A percentile compares a stretch with the other conserved stretches of the same genome.
Evolutionary conservation across 2,797 vertebrate genomes (phyloP).

Genomic region (Crenichthys baileyi): DNA sequence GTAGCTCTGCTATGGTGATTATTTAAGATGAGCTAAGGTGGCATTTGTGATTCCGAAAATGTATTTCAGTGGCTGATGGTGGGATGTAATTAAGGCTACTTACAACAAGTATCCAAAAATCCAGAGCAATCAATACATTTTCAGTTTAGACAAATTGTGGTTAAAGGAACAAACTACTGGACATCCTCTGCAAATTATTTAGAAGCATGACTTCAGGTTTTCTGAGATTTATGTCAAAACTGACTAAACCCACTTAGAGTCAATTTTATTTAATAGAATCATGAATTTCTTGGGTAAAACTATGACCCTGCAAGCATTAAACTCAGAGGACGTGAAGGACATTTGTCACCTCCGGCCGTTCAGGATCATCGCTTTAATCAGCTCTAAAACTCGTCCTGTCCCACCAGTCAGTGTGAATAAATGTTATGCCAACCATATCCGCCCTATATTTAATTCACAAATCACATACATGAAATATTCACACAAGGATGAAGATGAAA

Average conservation of each 20-base stretch:
- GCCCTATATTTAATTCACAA: slow-evolving; percentile 76
- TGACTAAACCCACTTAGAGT: slow-evolving; percentile 24
- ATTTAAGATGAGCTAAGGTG: background rate
- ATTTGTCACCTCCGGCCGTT: slow-evolving; percentile 39
- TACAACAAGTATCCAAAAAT: background rate
- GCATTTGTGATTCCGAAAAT: background rate
- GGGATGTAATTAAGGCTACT: background rate
- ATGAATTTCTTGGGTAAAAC: slow-evolving; percentile 25
- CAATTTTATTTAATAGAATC: slow-evolving; percentile 44
- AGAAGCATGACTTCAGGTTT: background rate
- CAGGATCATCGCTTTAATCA: slow-evolving; percentile 38
- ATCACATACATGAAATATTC: slow-evolving; percentile 78
- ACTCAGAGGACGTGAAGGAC: slow-evolving; percentile 25
- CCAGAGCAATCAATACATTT: background rate
- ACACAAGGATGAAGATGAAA: slow-evolving; percentile 36
- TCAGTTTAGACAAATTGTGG: background rate
- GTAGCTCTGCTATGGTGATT: background rate
- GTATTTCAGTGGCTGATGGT: background rate
- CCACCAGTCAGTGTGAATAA: slow-evolving; percentile 62
- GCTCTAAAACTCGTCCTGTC: slow-evolving; percentile 21
- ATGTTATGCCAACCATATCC: slow-evolving; percentile 56
- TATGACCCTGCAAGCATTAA: slow-evolving; percentile 21
- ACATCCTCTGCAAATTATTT: background rate
- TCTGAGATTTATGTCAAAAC: slow-evolving; percentile 21
- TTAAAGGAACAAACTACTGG: background rate